Percentiles rank a stretch among this genome's conserved stretches.
Evolutionary conservation across 2,113 vertebrate species (phyloP).

Genomic region (Myrmophylax atrothorax): DNA sequence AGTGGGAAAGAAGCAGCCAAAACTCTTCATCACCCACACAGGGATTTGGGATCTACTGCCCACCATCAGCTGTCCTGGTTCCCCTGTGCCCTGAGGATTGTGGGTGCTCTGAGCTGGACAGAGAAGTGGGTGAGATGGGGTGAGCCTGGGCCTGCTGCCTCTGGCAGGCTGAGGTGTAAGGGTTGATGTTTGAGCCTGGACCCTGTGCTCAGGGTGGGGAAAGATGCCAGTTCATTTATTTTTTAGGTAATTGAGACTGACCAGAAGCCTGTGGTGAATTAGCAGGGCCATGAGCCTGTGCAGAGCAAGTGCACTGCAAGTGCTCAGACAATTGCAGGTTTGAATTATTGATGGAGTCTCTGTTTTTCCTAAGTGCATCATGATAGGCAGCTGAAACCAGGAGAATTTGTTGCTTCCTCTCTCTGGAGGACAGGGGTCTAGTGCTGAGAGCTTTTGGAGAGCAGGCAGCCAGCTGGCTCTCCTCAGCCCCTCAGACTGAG

Average conservation of each 20-base stretch:
- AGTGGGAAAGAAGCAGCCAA: not conserved
- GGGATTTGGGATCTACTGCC: not conserved
- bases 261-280: not conserved
- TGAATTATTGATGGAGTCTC: conserved; percentile 51
- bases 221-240: not conserved
- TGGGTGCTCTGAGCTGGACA: accelerated
- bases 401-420: not conserved
- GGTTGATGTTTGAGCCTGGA: not conserved
- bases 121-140: accelerated
- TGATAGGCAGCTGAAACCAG: not conserved
- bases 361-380: not conserved
- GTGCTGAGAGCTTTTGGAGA: not conserved
- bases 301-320: not conserved
- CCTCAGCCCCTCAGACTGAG: not conserved
- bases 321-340: accelerated
- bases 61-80: accelerated
- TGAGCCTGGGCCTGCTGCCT: not conserved
- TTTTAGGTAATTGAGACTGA: conserved; percentile 28
- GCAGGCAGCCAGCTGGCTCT: not conserved
- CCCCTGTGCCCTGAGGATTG: accelerated
- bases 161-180: not conserved
- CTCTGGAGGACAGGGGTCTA: not conserved
- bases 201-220: accelerated
- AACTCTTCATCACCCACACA: accelerated
- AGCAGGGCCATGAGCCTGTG: not conserved